Evolutionary conservation across 1,140 invertebrate genomes (phyloP).

Genomic region (Maconellicoccus hirsutus): DNA sequence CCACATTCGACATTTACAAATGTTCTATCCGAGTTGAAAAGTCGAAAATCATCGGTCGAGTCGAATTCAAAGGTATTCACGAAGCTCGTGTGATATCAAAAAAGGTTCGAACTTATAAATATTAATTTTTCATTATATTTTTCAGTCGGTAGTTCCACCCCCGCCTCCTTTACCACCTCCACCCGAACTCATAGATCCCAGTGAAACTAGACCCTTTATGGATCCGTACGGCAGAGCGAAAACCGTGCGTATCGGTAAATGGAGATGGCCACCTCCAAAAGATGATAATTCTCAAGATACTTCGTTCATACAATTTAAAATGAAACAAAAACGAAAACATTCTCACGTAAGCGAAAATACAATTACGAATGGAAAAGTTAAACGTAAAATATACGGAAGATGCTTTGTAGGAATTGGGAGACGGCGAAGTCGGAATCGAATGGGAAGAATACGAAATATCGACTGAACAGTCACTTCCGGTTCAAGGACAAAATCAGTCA

Average conservation of each 20-base stretch:
- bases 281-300: conserved; percentile 53
- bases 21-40: conserved; percentile 44
- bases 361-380: not conserved
- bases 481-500: conserved; percentile 10
- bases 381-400: not conserved
- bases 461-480: conserved; percentile 28
- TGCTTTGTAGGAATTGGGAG: conserved; percentile 35
- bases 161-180: conserved; percentile 75
- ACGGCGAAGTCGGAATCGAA: conserved; percentile 44
- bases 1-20: conserved; percentile 43
- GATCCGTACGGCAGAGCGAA: conserved; percentile 87
- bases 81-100: not conserved
- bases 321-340: conserved; percentile 57
- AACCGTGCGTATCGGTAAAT: conserved; percentile 90
- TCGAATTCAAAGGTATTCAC: conserved; percentile 30
- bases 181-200: conserved; percentile 61
- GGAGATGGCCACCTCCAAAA: conserved; percentile 88
- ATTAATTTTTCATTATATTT: too few species aligned
- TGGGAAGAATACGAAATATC: conserved; percentile 74
- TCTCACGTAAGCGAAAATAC: conserved; percentile 28
- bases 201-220: conserved; percentile 64
- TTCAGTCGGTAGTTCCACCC: conserved; percentile 44
- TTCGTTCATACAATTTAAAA: conserved; percentile 76
- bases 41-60: conserved; percentile 33
- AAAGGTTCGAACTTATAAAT: too few species aligned